These are phyloP conservation scores for Ptiloglossa arizonensis DNA, from an alignment of 1,140 invertebrate species.

Conservation along the genomic window DNA sequence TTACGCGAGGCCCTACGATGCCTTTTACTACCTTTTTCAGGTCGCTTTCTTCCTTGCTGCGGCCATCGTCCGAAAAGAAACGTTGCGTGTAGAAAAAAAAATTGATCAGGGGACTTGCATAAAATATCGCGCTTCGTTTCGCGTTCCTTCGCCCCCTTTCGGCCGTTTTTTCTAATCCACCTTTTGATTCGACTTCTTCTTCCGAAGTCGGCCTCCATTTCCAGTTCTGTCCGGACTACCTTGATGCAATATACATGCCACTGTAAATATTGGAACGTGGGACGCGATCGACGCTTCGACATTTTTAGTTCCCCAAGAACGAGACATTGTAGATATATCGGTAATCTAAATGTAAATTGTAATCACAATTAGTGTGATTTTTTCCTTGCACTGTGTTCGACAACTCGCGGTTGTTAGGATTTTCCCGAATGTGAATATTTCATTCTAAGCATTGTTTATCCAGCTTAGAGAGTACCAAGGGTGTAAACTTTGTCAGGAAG, in stretches of 20 bases:
- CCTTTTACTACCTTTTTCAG: slow-evolving; percentile 20
- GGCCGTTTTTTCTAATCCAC: not conserved
- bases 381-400: no score
- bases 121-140: slow-evolving; percentile 31
- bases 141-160: not conserved
- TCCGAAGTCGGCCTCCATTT: not conserved
- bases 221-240: slow-evolving; percentile 10
- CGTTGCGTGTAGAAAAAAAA: slow-evolving; percentile 41
- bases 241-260: not conserved
- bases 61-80: slow-evolving; percentile 25
- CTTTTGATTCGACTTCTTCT: not conserved
- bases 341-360: no score
- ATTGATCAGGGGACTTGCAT: slow-evolving; percentile 20
- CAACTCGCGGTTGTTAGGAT: no score
- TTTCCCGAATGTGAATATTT: no score
- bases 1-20: slow-evolving; percentile 8
- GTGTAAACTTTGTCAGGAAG: no score
- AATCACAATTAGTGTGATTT: no score
- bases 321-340: no score
- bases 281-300: not conserved
- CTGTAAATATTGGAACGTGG: not conserved
- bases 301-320: not conserved
- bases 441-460: no score
- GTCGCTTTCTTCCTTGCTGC: slow-evolving; percentile 9
- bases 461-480: no score